These are phyloP conservation scores for Yponomeuta cagnagella DNA, from an alignment of 2,888 invertebrate genomes.

Conservation along the genomic window DNA sequence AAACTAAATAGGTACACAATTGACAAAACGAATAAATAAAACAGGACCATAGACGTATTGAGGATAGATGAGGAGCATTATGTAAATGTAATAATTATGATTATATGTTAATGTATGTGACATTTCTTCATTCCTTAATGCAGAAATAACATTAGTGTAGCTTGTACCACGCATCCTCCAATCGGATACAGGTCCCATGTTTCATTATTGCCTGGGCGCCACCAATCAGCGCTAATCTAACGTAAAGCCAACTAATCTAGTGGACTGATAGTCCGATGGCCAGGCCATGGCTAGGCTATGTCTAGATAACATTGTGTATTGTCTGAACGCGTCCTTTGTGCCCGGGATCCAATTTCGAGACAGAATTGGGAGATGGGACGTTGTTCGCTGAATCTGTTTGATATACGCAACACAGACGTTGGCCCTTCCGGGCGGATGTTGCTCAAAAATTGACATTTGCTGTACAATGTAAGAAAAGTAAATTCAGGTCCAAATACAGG, in stretches of 20 bases:
- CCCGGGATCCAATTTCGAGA: constrained; percentile 10
- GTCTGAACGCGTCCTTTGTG: constrained; percentile 4
- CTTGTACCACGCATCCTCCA: not conserved
- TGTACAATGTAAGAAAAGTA: too few species aligned
- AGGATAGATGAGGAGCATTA: too few species aligned
- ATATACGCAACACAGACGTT: not conserved
- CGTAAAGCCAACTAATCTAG: constrained; percentile 33
- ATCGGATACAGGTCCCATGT: not conserved
- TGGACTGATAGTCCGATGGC: constrained; percentile 22
- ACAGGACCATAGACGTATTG: too few species aligned
- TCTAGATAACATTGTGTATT: constrained; percentile 4
- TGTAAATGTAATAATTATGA: too few species aligned
- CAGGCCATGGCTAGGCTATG: constrained; percentile 10
- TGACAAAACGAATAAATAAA: too few species aligned
- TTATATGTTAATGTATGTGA: too few species aligned
- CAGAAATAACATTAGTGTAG: too few species aligned
- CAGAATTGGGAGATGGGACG: constrained; percentile 5
- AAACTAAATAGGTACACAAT: too few species aligned
- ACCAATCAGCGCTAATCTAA: constrained; percentile 47
- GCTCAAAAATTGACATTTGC: not conserved
- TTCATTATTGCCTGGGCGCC: constrained; percentile 29
- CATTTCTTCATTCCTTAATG: too few species aligned
- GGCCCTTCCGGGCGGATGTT: not conserved
- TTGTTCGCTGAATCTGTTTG: not conserved
- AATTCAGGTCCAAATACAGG: too few species aligned